A percentile compares a stretch with the other conserved stretches of the same genome.
Conservation (phyloP, 2,113 vertebrate species). For the Ceratotherium simum region DNA sequence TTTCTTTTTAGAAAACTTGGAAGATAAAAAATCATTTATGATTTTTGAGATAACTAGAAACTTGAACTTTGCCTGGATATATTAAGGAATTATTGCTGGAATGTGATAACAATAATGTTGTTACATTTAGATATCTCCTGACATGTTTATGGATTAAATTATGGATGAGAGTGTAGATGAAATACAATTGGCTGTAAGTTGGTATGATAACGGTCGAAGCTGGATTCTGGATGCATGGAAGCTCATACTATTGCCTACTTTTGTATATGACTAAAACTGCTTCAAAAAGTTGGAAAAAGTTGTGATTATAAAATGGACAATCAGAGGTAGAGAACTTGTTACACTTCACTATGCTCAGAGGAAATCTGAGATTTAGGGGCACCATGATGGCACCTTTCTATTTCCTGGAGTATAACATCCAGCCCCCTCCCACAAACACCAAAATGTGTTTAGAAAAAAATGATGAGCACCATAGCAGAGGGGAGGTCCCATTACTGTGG, state of each 20-base stretch:
- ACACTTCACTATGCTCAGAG: background rate
- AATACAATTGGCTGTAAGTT: background rate
- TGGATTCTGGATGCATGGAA: background rate
- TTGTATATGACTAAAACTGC: background rate
- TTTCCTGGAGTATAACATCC: background rate
- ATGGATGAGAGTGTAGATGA: background rate
- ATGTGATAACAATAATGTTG: background rate
- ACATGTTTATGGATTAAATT: background rate
- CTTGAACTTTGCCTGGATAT: background rate
- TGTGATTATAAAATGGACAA: background rate
- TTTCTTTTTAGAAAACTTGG: slow-evolving; percentile 15
- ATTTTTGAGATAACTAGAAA: background rate
- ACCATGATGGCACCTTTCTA: background rate
- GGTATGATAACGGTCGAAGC: background rate
- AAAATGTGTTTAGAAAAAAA: background rate
- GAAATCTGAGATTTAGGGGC: background rate
- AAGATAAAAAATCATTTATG: background rate
- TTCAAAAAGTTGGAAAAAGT: background rate
- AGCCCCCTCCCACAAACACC: background rate
- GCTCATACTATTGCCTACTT: background rate
- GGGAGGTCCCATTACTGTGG: too few species aligned
- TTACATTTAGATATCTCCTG: background rate
- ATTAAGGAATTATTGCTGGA: background rate
- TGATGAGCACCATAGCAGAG: fast-evolving
- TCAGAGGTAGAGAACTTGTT: background rate